phyloP scores from a whole-genome alignment of 2,113 vertebrate genomes.

The Ranitomeya imitator region DNA sequence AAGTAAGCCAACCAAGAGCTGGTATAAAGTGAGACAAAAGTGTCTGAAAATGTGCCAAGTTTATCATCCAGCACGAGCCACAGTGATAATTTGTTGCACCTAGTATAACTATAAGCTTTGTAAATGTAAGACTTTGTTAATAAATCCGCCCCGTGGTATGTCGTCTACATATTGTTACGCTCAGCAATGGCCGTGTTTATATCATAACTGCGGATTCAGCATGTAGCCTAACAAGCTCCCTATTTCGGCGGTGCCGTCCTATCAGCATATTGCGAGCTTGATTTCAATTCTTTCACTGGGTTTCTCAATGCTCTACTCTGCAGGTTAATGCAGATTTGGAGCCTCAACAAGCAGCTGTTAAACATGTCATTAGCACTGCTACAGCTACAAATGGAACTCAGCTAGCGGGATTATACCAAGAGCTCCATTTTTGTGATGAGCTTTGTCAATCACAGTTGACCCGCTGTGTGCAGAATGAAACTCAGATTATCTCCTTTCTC shows the following conservation, averaged over 20 bases:
- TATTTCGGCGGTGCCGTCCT: background rate
- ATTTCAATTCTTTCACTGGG: constrained; percentile 79
- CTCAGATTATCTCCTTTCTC: constrained; percentile 85
- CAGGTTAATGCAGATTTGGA: constrained; percentile 89
- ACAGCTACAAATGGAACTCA: constrained; percentile 83
- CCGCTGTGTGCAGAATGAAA: constrained; percentile 85
- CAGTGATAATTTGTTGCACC: too few species aligned
- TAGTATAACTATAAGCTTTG: too few species aligned
- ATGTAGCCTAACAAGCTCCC: constrained; percentile 16
- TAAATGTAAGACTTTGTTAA: too few species aligned
- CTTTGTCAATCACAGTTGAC: constrained; percentile 85
- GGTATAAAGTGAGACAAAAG: too few species aligned
- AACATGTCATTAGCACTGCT: constrained; percentile 87
- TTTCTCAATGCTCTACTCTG: constrained; percentile 80
- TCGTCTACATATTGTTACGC: background rate
- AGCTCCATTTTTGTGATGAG: constrained; percentile 83
- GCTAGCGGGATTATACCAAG: constrained; percentile 80
- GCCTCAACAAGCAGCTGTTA: constrained; percentile 88
- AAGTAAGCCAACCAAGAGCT: too few species aligned
- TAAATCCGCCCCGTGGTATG: background rate
- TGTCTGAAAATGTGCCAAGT: too few species aligned
- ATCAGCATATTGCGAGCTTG: constrained; percentile 81
- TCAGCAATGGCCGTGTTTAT: background rate
- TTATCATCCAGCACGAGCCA: too few species aligned
- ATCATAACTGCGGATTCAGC: background rate